These are phyloP conservation scores for Eurystomus gularis DNA, from an alignment of 2,113 vertebrate species.

Conservation along the genomic window DNA sequence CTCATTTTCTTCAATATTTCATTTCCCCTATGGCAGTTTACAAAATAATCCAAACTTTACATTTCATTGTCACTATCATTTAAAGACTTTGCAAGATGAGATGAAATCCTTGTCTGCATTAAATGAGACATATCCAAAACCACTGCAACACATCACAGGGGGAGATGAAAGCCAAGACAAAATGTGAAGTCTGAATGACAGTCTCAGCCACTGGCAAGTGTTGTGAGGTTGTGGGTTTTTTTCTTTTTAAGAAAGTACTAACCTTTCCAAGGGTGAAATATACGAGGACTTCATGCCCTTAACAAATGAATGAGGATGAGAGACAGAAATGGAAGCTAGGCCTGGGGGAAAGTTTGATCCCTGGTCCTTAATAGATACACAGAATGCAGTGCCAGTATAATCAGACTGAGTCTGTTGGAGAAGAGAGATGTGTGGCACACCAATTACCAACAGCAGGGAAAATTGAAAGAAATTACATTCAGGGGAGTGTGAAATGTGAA, in stretches of 20 bases:
- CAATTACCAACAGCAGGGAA: slow-evolving; percentile 51
- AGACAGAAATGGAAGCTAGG: neutral
- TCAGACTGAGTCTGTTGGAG: neutral
- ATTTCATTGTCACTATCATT: neutral
- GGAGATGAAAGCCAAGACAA: neutral
- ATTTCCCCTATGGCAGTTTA: neutral
- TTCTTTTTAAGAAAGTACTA: neutral
- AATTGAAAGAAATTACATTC: slow-evolving; percentile 57
- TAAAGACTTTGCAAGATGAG: neutral
- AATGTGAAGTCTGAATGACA: neutral
- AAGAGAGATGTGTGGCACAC: slow-evolving; percentile 37
- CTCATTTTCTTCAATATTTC: neutral
- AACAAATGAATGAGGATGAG: neutral
- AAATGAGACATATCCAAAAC: neutral
- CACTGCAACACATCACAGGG: neutral
- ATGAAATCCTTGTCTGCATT: neutral
- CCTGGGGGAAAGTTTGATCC: slow-evolving; percentile 24
- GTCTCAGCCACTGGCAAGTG: neutral
- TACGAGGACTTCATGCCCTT: slow-evolving; percentile 18
- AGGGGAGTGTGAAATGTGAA: slow-evolving; percentile 53
- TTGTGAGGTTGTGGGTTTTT: accelerated
- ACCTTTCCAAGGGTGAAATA: neutral
- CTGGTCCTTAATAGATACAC: neutral
- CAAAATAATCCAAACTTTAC: neutral
- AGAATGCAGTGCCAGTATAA: neutral